These are phyloP conservation scores for Cyphomyrmex costatus DNA, from an alignment of 1,140 invertebrate species.

Conservation along the genomic window DNA sequence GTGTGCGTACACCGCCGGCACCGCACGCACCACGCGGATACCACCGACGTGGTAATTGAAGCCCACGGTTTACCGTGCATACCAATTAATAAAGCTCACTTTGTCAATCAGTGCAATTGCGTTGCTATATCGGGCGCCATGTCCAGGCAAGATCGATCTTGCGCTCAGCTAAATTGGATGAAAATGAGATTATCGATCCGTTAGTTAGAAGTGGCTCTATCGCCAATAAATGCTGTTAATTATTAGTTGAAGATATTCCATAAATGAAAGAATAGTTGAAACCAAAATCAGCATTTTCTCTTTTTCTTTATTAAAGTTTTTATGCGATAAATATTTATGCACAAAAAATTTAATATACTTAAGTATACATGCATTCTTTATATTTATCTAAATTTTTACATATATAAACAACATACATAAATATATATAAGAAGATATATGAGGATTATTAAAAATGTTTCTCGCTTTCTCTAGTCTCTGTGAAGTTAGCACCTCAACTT, in stretches of 20 bases:
- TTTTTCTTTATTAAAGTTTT: no score
- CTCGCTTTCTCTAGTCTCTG: no score
- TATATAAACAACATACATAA: background rate
- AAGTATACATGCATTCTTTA: background rate
- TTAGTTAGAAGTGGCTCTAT: background rate
- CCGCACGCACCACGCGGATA: conserved; percentile 42
- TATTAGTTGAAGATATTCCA: background rate
- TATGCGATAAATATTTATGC: no score
- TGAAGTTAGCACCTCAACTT: no score
- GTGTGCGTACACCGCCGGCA: background rate
- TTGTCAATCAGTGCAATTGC: conserved; percentile 48
- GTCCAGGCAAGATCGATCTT: conserved; percentile 38
- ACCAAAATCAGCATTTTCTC: no score
- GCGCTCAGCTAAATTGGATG: conserved; percentile 38
- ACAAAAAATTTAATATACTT: background rate
- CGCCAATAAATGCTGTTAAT: conserved; percentile 5
- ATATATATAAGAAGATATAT: background rate
- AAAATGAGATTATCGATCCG: conserved; percentile 47
- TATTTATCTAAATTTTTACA: no score
- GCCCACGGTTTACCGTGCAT: conserved; percentile 60
- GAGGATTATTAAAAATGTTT: background rate
- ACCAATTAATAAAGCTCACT: conserved; percentile 65
- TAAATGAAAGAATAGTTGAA: background rate
- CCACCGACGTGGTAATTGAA: conserved; percentile 63
- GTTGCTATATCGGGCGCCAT: conserved; percentile 40